phyloP scores from a whole-genome alignment of 2,888 invertebrate genomes.

The Lagria hirta region DNA sequence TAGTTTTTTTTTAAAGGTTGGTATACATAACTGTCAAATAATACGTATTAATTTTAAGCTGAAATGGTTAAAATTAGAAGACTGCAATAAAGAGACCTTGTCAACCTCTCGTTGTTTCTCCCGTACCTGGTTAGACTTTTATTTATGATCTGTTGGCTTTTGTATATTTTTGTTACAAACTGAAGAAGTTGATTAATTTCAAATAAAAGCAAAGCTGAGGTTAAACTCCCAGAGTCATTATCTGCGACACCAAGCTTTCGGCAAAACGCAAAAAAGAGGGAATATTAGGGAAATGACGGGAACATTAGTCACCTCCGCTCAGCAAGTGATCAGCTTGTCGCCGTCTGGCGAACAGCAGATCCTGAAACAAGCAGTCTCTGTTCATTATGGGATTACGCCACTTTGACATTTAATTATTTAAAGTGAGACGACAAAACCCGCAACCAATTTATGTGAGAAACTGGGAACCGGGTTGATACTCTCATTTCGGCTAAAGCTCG shows the following conservation, averaged over 20 bases:
- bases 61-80: no score
- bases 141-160: no score
- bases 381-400: conserved; percentile 28
- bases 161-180: no score
- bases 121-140: no score
- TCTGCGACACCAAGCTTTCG: conserved; percentile 10
- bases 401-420: conserved; percentile 54
- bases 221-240: no score
- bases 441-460: conserved; percentile 51
- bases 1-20: no score
- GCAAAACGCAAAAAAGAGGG: conserved; percentile 25
- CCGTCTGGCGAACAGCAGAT: conserved; percentile 46
- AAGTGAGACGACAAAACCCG: conserved; percentile 50
- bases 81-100: no score
- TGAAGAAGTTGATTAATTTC: no score
- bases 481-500: conserved; percentile 25
- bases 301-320: conserved; percentile 47
- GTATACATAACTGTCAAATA: no score
- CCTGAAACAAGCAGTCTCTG: conserved; percentile 42
- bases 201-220: no score
- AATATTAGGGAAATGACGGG: conserved; percentile 33
- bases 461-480: conserved; percentile 38
- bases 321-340: conserved; percentile 42
- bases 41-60: no score
- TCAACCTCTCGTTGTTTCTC: no score